Evolutionary conservation across 2,888 invertebrate species (phyloP).

Genomic region (Drosophila bunnanda): DNA sequence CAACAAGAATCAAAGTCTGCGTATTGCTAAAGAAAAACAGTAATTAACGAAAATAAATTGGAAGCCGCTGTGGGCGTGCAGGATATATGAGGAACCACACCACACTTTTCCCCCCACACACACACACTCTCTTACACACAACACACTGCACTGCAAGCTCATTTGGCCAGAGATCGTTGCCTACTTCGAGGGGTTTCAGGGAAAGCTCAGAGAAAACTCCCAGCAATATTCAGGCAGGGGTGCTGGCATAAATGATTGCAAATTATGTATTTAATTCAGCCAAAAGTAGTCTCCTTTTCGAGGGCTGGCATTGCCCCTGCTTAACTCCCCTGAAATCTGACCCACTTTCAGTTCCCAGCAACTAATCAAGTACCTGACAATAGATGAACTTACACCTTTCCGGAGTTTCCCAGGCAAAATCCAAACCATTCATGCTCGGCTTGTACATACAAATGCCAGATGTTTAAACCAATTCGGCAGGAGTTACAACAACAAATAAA

Average conservation of each 20-base stretch:
- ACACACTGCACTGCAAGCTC: slow-evolving; percentile 52
- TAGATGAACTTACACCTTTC: slow-evolving; percentile 56
- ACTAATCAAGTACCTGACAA: slow-evolving; percentile 80
- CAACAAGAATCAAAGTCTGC: slow-evolving; percentile 81
- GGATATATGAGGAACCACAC: slow-evolving; percentile 34
- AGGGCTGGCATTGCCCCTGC: not conserved
- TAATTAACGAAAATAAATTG: slow-evolving; percentile 47
- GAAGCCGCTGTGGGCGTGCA: slow-evolving; percentile 65
- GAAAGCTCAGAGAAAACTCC: slow-evolving; percentile 7
- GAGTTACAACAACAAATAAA: slow-evolving; percentile 11
- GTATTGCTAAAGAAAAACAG: slow-evolving; percentile 71
- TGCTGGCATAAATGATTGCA: slow-evolving; percentile 2
- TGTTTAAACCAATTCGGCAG: slow-evolving; percentile 27
- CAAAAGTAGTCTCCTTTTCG: not conserved
- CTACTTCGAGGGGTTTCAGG: slow-evolving; percentile 42
- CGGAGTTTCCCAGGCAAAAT: slow-evolving; percentile 13
- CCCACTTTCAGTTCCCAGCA: slow-evolving; percentile 28
- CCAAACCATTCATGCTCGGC: slow-evolving; percentile 32
- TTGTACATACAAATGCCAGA: slow-evolving; percentile 58
- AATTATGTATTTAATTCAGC: not conserved
- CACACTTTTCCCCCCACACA: slow-evolving; percentile 10
- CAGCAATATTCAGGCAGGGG: slow-evolving; percentile 1
- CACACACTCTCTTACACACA: slow-evolving; percentile 2
- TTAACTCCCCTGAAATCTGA: not conserved
- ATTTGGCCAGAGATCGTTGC: slow-evolving; percentile 31